A percentile compares a stretch with the other conserved stretches of the same genome.
phyloP scores from a whole-genome alignment of 2,888 invertebrate species.

The Eupsilia transversa region DNA sequence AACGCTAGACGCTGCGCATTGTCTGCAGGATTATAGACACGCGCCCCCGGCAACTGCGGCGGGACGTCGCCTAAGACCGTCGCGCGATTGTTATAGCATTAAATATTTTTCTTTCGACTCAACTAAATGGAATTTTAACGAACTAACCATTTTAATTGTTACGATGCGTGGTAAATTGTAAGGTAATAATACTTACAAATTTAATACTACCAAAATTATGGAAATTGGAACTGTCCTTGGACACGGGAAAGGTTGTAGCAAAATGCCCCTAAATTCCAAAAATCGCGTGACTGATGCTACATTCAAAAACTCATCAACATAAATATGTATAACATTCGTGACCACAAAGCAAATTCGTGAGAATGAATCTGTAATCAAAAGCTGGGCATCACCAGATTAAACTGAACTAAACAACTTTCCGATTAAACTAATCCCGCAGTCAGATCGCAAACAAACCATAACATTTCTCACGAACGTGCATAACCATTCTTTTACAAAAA shows the following conservation, averaged over 20 bases:
- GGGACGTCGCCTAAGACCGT: constrained; percentile 32
- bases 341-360: constrained; percentile 46
- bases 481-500: constrained; percentile 84
- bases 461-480: constrained; percentile 80
- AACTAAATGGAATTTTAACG: constrained; percentile 11
- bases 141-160: neutral
- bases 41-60: constrained; percentile 71
- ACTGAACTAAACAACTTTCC: constrained; percentile 57
- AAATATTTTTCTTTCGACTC: constrained; percentile 32
- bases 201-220: too few relatives aligned
- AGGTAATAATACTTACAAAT: neutral
- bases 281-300: constrained; percentile 54
- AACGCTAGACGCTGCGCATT: constrained; percentile 59
- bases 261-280: constrained; percentile 16
- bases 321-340: constrained; percentile 60
- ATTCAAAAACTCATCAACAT: constrained; percentile 52
- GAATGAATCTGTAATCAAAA: constrained; percentile 63
- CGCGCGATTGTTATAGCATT: constrained; percentile 24
- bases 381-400: constrained; percentile 56
- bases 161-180: neutral
- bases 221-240: constrained; percentile 14
- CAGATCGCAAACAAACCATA: constrained; percentile 81
- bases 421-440: constrained; percentile 68
- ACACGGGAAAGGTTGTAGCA: neutral
- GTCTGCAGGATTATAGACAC: constrained; percentile 71